phyloP scores from a whole-genome alignment of 37 sponge, comb jelly and placozoan species.

The Spongilla lacustris region DNA sequence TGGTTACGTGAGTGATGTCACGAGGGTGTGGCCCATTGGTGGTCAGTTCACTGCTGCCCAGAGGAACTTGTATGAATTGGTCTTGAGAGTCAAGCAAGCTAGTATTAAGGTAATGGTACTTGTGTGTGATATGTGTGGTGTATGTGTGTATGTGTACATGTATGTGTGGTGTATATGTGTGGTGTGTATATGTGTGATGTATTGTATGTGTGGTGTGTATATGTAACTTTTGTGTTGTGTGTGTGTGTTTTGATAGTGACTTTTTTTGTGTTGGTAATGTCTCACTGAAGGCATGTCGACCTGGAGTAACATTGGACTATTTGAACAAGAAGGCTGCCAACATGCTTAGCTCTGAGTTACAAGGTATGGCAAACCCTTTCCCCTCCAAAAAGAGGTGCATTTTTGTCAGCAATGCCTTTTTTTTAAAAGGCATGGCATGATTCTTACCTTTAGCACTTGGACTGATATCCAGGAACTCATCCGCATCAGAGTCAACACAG shows the following conservation, averaged over 20 bases:
- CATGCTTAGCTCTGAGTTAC: constrained; percentile 32
- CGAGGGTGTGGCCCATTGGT: constrained; percentile 85
- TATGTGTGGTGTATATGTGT: background rate
- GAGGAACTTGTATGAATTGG: constrained; percentile 68
- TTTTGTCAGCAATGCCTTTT: background rate
- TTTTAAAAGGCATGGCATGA: background rate
- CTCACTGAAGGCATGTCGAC: constrained; percentile 44
- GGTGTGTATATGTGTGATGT: background rate
- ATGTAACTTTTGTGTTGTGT: background rate
- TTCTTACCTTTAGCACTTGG: constrained; percentile 18
- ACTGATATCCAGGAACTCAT: constrained; percentile 17
- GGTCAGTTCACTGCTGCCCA: constrained; percentile 77
- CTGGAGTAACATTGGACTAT: constrained; percentile 73
- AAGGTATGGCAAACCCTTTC: constrained; percentile 21
- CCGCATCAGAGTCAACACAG: background rate
- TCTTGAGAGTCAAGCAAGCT: constrained; percentile 49
- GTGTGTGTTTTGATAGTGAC: too few relatives aligned
- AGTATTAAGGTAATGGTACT: constrained; percentile 41
- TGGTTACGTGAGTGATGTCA: constrained; percentile 89
- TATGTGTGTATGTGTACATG: background rate
- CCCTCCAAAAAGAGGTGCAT: background rate
- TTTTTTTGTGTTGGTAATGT: background rate
- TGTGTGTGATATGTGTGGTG: background rate
- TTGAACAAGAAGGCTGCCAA: constrained; percentile 43
- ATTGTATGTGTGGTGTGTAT: background rate